These are phyloP conservation scores for Dendroctonus valens DNA, from an alignment of 1,140 invertebrate genomes.

Conservation along the genomic window DNA sequence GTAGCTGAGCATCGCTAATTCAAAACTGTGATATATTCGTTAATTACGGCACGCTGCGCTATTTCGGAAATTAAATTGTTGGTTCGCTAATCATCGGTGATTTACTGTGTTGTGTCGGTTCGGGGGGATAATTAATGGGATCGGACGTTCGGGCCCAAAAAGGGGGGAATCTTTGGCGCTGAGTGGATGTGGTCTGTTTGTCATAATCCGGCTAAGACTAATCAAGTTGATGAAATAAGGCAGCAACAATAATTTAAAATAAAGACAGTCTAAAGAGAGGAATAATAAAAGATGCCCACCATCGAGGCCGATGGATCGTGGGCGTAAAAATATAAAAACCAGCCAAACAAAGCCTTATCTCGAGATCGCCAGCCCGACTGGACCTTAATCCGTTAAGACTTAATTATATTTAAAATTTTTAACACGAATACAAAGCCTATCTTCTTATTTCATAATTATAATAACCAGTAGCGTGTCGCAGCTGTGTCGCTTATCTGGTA, in stretches of 20 bases:
- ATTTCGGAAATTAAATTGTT: constrained; percentile 45
- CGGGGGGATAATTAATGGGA: constrained; percentile 28
- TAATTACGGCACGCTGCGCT: constrained; percentile 42
- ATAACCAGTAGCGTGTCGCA: constrained; percentile 30
- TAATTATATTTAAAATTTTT: constrained; percentile 30
- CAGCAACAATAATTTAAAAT: too few relatives aligned
- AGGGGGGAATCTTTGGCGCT: constrained; percentile 25
- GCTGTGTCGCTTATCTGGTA: constrained; percentile 24
- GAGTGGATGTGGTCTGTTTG: too few relatives aligned
- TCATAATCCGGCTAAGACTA: neutral
- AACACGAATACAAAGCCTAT: constrained; percentile 28
- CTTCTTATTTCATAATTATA: constrained; percentile 27
- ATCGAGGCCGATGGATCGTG: neutral
- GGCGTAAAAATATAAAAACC: neutral
- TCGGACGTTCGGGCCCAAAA: neutral
- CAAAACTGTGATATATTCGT: constrained; percentile 44
- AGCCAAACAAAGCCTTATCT: too few relatives aligned
- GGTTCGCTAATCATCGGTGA: constrained; percentile 36
- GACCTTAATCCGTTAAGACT: constrained; percentile 25
- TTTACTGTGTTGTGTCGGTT: constrained; percentile 27
- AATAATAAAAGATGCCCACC: too few relatives aligned
- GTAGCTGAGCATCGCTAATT: constrained; percentile 36
- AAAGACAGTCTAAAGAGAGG: too few relatives aligned
- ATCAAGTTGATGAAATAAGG: neutral
- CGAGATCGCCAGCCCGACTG: too few relatives aligned